Evolutionary conservation across 2,113 vertebrate genomes (phyloP).

Genomic region (Danionella cerebrum): DNA sequence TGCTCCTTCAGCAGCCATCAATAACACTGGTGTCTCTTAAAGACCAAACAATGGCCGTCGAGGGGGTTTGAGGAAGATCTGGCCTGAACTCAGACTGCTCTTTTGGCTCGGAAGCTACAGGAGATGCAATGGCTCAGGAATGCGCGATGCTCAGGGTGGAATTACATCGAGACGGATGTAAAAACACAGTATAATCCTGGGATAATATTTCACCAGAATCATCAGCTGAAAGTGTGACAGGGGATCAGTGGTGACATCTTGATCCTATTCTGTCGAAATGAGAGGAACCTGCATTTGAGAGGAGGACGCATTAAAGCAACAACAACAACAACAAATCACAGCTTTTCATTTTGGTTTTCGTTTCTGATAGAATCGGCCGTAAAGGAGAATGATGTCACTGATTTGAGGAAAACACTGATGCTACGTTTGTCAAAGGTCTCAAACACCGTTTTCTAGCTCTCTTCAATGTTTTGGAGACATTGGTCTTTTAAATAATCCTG

Average conservation of each 20-base stretch:
- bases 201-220: background rate
- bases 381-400: no score
- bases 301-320: no score
- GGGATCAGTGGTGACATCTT: no score
- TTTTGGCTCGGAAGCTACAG: background rate
- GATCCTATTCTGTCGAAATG: background rate
- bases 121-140: background rate
- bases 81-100: background rate
- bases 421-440: no score
- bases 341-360: no score
- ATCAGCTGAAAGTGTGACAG: background rate
- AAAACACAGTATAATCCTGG: background rate
- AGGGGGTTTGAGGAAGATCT: background rate
- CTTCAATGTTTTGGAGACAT: no score
- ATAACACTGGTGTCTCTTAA: background rate
- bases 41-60: background rate
- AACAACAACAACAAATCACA: no score
- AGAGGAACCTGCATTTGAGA: no score
- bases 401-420: no score
- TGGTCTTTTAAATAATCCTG: no score
- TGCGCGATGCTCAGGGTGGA: background rate
- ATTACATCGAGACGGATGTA: slow-evolving; percentile 3
- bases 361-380: no score
- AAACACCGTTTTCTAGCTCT: no score
- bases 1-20: background rate